phyloP scores from a whole-genome alignment of 2,113 vertebrate genomes.

The Urocynchramus pylzowi region DNA sequence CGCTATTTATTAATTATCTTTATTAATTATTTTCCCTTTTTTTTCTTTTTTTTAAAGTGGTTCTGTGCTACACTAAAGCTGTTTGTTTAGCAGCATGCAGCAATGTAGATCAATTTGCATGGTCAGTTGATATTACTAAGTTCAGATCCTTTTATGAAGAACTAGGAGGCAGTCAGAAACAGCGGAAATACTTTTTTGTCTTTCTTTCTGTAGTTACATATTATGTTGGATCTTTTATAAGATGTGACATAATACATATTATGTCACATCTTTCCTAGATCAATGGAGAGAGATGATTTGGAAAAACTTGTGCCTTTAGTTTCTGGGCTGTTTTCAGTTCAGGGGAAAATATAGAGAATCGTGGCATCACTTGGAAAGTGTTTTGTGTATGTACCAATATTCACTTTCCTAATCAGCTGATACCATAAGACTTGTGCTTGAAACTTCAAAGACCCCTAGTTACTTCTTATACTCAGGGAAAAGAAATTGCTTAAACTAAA shows the following conservation, averaged over 20 bases:
- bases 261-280: not conserved
- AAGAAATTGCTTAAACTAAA: not conserved
- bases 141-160: not conserved
- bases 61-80: not conserved
- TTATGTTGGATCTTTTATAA: not conserved
- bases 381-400: not conserved
- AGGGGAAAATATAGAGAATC: not conserved
- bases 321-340: not conserved
- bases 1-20: no score
- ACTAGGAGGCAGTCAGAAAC: not conserved
- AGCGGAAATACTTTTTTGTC: not conserved
- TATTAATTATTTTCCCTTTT: not conserved
- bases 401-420: not conserved
- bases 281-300: not conserved
- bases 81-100: not conserved
- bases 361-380: not conserved
- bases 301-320: not conserved
- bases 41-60: no score
- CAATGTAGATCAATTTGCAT: not conserved
- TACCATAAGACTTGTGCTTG: not conserved
- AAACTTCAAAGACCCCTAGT: not conserved
- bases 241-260: no score
- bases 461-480: not conserved
- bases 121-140: not conserved
- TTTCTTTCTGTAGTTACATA: not conserved